A percentile compares a stretch with the other conserved stretches of the same genome.
Evolutionary conservation across 1,140 invertebrate genomes (phyloP).

Genomic region (Hyposmocoma kahamanoa): DNA sequence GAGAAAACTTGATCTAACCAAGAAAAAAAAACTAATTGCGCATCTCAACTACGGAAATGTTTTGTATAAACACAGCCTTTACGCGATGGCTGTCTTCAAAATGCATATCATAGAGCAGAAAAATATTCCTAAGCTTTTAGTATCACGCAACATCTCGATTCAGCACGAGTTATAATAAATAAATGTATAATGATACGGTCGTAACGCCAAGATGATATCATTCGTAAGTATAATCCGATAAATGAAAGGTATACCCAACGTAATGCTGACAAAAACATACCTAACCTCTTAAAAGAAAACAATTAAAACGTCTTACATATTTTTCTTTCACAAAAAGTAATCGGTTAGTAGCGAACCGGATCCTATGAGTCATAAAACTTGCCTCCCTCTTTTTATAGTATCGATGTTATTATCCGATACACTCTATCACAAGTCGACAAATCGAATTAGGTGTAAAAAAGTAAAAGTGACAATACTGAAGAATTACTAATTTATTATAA

Average conservation of each 20-base stretch:
- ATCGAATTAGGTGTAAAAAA: too few species aligned
- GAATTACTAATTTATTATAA: conserved; percentile 20
- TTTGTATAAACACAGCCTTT: conserved; percentile 21
- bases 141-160: too few species aligned
- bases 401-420: too few species aligned
- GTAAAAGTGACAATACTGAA: conserved; percentile 17
- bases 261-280: background rate
- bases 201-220: conserved; percentile 10
- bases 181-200: background rate
- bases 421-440: too few species aligned
- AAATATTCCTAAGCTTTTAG: too few species aligned
- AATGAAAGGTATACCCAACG: background rate
- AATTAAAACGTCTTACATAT: conserved; percentile 1
- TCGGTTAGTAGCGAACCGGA: conserved; percentile 2
- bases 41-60: conserved; percentile 23
- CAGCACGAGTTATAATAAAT: too few species aligned
- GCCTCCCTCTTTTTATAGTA: conserved; percentile 1
- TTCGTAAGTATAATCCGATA: background rate
- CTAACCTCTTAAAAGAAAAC: background rate
- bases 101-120: conserved; percentile 7
- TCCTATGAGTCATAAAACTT: background rate
- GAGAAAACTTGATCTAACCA: background rate
- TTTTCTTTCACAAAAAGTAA: conserved; percentile 4
- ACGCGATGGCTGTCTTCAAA: conserved; percentile 1
- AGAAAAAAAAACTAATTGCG: conserved; percentile 33